phyloP scores from a whole-genome alignment of 1,140 invertebrate genomes.

The Drosophila busckii region DNA sequence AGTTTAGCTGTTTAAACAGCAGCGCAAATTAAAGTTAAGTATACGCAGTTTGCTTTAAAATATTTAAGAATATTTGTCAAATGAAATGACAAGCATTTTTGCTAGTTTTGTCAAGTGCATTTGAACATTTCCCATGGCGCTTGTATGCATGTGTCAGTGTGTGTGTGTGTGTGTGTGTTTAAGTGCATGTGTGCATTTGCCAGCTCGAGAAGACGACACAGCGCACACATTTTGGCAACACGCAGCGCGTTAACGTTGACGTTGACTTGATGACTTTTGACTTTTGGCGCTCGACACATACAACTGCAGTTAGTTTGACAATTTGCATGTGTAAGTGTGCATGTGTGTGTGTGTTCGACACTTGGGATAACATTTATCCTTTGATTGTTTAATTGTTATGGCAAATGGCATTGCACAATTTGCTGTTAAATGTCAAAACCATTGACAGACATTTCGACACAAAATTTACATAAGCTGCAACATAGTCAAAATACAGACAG shows the following conservation, averaged over 20 bases:
- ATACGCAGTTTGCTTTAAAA: too few species aligned
- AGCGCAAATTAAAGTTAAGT: too few species aligned
- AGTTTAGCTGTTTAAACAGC: too few species aligned
- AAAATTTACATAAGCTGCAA: too few species aligned
- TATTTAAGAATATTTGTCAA: too few species aligned
- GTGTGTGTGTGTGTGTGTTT: neutral
- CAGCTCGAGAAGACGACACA: conserved; percentile 3
- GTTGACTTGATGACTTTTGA: conserved; percentile 36
- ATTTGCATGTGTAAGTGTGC: too few species aligned
- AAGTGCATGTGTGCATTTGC: neutral
- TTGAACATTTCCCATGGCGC: conserved; percentile 29
- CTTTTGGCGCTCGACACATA: conserved; percentile 23
- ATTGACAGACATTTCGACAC: conserved; percentile 10
- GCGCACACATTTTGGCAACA: conserved; percentile 22
- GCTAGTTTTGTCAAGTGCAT: conserved; percentile 17
- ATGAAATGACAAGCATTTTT: too few species aligned
- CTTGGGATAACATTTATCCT: conserved; percentile 12
- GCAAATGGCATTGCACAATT: conserved; percentile 3
- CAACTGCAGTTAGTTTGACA: too few species aligned
- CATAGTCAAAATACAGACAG: too few species aligned
- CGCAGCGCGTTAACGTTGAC: conserved; percentile 19
- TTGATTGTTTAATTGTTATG: conserved; percentile 18
- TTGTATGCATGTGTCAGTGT: neutral
- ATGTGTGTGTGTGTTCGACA: conserved; percentile 6
- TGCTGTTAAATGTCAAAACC: neutral